phyloP scores from a whole-genome alignment of 2,888 invertebrate genomes.

The Plusia festucae region DNA sequence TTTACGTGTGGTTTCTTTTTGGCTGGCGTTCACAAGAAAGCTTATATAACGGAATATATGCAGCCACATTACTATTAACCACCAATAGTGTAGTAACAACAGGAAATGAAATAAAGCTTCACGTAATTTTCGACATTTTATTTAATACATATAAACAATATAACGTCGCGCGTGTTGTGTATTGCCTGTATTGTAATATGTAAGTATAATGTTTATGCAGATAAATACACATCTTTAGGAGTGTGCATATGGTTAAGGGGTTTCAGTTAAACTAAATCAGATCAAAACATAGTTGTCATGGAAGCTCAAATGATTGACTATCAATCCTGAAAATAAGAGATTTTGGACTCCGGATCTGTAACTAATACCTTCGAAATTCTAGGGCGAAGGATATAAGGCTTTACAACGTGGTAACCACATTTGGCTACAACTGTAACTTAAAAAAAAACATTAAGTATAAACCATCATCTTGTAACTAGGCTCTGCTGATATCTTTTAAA shows the following conservation, averaged over 20 bases:
- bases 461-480: no score
- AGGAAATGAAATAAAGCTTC: constrained; percentile 46
- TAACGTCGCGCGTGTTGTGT: constrained; percentile 15
- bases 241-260: neutral
- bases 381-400: no score
- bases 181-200: constrained; percentile 20
- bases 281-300: no score
- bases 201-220: constrained; percentile 17
- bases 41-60: constrained; percentile 48
- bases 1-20: constrained; percentile 52
- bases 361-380: no score
- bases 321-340: no score
- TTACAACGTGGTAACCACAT: no score
- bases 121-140: constrained; percentile 44
- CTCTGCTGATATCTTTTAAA: no score
- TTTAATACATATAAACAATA: constrained; percentile 15
- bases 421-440: no score
- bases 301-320: no score
- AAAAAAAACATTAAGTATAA: no score
- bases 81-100: constrained; percentile 15
- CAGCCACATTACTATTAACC: constrained; percentile 4
- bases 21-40: constrained; percentile 36
- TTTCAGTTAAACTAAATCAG: no score
- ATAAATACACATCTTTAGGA: constrained; percentile 11
- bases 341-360: no score